Percentiles rank a stretch among this genome's conserved stretches.
Conservation (phyloP, 2,113 vertebrate species). For the Bettongia penicillata region DNA sequence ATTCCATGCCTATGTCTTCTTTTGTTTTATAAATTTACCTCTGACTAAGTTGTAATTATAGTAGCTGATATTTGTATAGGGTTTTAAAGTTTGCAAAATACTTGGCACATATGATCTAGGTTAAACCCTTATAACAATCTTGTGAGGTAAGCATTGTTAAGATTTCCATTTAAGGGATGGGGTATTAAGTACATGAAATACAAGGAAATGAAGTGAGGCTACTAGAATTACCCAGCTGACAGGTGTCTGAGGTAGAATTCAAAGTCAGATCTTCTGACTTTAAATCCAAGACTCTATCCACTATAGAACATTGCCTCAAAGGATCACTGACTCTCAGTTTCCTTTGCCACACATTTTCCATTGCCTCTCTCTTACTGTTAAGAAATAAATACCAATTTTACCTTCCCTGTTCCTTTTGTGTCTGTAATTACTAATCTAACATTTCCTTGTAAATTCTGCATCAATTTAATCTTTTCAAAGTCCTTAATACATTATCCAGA, state of each 20-base stretch:
- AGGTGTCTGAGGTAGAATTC: background rate
- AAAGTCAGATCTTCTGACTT: background rate
- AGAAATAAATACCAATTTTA: slow-evolving; percentile 61
- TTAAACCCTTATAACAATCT: background rate
- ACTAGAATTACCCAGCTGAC: background rate
- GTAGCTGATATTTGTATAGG: background rate
- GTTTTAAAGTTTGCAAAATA: background rate
- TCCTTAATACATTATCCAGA: slow-evolving; percentile 38
- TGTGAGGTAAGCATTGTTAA: background rate
- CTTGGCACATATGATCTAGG: background rate
- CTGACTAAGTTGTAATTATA: slow-evolving; percentile 19
- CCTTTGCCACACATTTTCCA: background rate
- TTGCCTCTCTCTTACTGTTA: slow-evolving; percentile 40
- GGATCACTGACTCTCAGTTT: slow-evolving; percentile 41
- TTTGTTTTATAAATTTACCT: slow-evolving; percentile 40
- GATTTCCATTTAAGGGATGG: background rate
- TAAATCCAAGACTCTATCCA: background rate
- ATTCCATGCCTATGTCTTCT: slow-evolving; percentile 20
- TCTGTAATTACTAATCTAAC: slow-evolving; percentile 32
- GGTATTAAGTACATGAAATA: background rate
- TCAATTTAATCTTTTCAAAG: slow-evolving; percentile 42
- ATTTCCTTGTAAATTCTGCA: slow-evolving; percentile 62
- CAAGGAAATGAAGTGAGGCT: background rate
- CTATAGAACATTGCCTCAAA: background rate
- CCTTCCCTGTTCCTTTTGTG: slow-evolving; percentile 49